Percentiles rank a stretch among this genome's conserved stretches.
Conservation (phyloP, 2,113 vertebrate genomes). For the Phyllopteryx taeniolatus region DNA sequence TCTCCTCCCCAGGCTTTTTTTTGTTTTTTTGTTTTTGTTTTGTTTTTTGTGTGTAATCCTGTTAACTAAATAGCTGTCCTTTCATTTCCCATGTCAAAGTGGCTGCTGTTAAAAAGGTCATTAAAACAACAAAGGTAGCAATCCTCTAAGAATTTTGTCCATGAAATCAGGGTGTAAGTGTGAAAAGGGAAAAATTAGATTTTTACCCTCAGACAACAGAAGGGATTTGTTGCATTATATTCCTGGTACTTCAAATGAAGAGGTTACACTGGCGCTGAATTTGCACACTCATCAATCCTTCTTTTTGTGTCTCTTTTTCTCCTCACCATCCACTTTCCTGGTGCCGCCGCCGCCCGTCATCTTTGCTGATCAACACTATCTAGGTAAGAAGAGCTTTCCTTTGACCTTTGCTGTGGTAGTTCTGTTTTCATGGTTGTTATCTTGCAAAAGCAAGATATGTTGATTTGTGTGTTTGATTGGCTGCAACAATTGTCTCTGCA, state of each 20-base stretch:
- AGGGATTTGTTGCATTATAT: slow-evolving; percentile 47
- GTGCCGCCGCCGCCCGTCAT: slow-evolving; percentile 10
- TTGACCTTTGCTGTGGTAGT: neutral
- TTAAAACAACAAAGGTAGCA: neutral
- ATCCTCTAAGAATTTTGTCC: neutral
- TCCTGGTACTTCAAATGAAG: slow-evolving; percentile 33
- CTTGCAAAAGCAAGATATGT: neutral
- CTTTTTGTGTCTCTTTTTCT: slow-evolving; percentile 37
- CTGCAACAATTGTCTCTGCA: neutral
- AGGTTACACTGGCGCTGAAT: slow-evolving; percentile 49
- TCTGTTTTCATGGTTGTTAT: neutral
- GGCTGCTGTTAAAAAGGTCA: neutral
- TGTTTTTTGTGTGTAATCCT: neutral
- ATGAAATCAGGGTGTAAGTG: neutral
- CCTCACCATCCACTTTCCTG: neutral
- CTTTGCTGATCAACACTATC: slow-evolving; percentile 31
- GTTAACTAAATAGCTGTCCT: neutral
- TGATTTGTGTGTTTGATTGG: neutral
- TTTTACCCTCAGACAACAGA: slow-evolving; percentile 21
- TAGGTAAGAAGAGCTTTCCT: slow-evolving; percentile 65
- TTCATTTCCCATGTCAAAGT: neutral
- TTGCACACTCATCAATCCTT: slow-evolving; percentile 59
- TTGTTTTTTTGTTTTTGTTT: neutral
- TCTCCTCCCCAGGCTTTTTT: too few species aligned
- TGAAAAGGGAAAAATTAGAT: slow-evolving; percentile 1